Evolutionary conservation across 2,113 vertebrate species (phyloP), one percentile per base, ranked within the genome.

Genomic region (Gnathonemus echidnorhynchus): DNA sequence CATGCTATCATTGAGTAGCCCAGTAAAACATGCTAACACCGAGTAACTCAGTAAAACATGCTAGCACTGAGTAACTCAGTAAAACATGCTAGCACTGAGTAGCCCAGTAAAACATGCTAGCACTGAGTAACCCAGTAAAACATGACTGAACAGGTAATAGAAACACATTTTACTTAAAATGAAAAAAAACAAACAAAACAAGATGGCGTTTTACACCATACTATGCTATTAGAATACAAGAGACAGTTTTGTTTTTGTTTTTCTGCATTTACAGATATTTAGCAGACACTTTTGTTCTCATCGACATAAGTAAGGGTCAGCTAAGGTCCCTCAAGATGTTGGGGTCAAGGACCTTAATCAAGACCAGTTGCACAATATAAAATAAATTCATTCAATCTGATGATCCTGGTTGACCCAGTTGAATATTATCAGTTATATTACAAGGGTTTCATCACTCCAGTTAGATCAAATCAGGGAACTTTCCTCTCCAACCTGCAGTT

Each of bases 101-200:
- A 48, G 1, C 19, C 1, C 31, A 84, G 19, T 35, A 39, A 85
- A 86, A 50, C n/a, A 15, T 87, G 27, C 24, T 8, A 24, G 1
- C 80, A 85, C 19, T n/a, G 80, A 85, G 21, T n/a, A n/a, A n/a
- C n/a, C n/a, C n/a, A n/a, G n/a, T 45, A 84, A 85, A 86, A 50
- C n/a, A 15, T 87, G 27, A 53, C 49, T 87, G 86, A 87, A n/a
- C 11, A 87, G 24, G 17, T 86, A 87, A 49, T n/a, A 87, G n/a
- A 50, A 87, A 87, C 1, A 45, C 31, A 83, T 19, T 83, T 83
- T 83, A 42, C 17, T 1, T n/a, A 24, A 45, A n/a, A 88, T 45
- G 6, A 27, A 48, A 31, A 8, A 62, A 49, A 49, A 0, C 15
- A 9, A 66, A 66, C 0, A 46, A 9, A 66, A 66, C 9, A 66